Evolutionary conservation across 1,140 invertebrate species (phyloP).

Genomic region (Drosophila grimshawi): DNA sequence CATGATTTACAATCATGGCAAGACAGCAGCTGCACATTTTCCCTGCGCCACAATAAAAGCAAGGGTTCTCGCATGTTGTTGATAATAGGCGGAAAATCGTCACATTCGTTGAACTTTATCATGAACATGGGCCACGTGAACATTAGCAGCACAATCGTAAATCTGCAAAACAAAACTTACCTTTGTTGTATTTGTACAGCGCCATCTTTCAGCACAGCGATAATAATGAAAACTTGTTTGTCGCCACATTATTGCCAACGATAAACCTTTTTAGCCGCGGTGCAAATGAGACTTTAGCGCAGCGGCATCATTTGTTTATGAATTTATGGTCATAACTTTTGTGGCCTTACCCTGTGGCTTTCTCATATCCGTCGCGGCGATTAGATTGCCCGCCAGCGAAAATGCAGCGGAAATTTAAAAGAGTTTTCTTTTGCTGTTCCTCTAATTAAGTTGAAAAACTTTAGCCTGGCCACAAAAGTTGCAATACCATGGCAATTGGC

Average conservation of each 20-base stretch:
- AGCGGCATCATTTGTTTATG: conserved; percentile 78
- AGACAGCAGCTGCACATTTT: conserved; percentile 67
- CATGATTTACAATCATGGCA: conserved; percentile 70
- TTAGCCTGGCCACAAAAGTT: conserved; percentile 32
- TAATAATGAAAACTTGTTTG: conserved; percentile 70
- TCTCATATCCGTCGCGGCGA: conserved; percentile 75
- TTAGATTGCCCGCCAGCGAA: conserved; percentile 62
- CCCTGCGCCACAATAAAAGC: conserved; percentile 73
- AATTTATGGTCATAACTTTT: conserved; percentile 72
- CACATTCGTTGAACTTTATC: conserved; percentile 74
- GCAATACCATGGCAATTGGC: conserved; percentile 8
- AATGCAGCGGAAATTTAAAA: conserved; percentile 80
- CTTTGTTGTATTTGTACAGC: conserved; percentile 37
- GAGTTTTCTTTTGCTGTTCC: conserved; percentile 14
- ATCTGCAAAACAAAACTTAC: conserved; percentile 49
- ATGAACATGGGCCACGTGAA: conserved; percentile 13
- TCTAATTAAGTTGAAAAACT: conserved; percentile 72
- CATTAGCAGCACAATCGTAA: conserved; percentile 58
- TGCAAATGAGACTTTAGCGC: conserved; percentile 67
- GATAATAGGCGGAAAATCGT: conserved; percentile 83
- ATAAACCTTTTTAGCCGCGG: conserved; percentile 37
- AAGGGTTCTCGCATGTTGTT: conserved; percentile 29
- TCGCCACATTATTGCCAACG: conserved; percentile 35
- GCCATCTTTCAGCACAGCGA: conserved; percentile 51
- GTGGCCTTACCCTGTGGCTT: conserved; percentile 33